Conservation (phyloP, 2,797 vertebrate genomes). For the Clarias laeviceps region DNA sequence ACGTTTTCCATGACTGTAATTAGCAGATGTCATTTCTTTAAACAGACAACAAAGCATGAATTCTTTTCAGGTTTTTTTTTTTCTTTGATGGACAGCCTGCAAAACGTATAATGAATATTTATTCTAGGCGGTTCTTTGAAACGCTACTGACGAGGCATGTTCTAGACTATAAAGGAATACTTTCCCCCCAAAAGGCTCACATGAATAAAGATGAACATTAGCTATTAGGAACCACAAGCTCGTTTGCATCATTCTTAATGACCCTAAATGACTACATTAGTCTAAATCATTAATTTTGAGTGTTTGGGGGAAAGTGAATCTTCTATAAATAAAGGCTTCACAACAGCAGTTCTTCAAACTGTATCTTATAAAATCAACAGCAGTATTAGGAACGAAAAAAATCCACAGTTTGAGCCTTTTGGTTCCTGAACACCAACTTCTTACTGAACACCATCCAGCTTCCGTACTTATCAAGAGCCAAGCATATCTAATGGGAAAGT, state of each 20-base stretch:
- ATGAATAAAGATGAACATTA: constrained; percentile 22
- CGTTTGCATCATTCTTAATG: not conserved
- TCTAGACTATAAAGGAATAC: constrained; percentile 18
- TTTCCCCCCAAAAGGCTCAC: constrained; percentile 9
- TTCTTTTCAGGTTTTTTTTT: not conserved
- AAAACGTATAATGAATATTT: constrained; percentile 7
- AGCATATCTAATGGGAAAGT: constrained; percentile 48
- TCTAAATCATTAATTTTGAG: not conserved
- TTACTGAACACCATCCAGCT: constrained; percentile 52
- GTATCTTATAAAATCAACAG: not conserved
- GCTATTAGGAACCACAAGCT: not conserved
- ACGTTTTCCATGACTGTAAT: not conserved
- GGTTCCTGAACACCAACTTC: not conserved
- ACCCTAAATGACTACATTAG: not conserved
- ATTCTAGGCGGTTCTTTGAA: constrained; percentile 3
- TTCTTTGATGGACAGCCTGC: constrained; percentile 1
- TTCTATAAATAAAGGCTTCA: constrained; percentile 26
- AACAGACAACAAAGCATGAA: not conserved
- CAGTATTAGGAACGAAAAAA: not conserved
- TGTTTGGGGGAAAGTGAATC: not conserved
- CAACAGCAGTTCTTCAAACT: not conserved
- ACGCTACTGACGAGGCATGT: not conserved
- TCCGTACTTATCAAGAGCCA: constrained; percentile 44
- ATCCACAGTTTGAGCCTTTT: not conserved
- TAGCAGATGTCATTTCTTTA: not conserved